A percentile compares a stretch with the other conserved stretches of the same genome.
Evolutionary conservation across 2,888 invertebrate species (phyloP).

Genomic region (Chorisops tibialis): DNA sequence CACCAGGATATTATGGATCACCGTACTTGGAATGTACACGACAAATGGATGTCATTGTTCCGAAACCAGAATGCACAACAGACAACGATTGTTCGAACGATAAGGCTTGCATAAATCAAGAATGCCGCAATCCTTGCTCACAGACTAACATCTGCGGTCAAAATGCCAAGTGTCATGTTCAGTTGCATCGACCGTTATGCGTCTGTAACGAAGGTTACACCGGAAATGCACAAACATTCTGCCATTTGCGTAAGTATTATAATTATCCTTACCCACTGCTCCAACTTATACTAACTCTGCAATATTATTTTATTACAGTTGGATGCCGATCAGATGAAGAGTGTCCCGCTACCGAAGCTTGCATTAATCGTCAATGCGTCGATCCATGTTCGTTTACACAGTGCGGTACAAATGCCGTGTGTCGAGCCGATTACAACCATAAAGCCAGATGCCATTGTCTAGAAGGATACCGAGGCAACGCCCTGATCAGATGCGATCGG

Average conservation of each 20-base stretch:
- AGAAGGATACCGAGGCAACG: constrained; percentile 72
- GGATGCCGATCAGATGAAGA: constrained; percentile 84
- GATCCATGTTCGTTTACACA: constrained; percentile 76
- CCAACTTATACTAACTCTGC: background rate
- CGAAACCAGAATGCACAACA: constrained; percentile 70
- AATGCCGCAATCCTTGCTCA: constrained; percentile 74
- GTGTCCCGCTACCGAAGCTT: constrained; percentile 77
- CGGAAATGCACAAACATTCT: constrained; percentile 76
- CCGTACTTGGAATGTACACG: constrained; percentile 70
- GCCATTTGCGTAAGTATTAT: constrained; percentile 67
- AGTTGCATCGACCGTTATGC: constrained; percentile 77
- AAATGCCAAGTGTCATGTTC: constrained; percentile 75
- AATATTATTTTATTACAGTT: constrained; percentile 54
- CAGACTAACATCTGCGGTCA: constrained; percentile 66
- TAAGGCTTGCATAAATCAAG: constrained; percentile 74
- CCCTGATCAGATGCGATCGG: constrained; percentile 70
- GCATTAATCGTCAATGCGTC: constrained; percentile 75
- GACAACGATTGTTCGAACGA: constrained; percentile 79
- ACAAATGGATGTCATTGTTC: constrained; percentile 53
- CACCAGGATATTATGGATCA: constrained; percentile 72
- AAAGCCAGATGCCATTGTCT: constrained; percentile 75
- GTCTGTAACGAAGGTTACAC: constrained; percentile 78
- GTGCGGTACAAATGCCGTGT: constrained; percentile 77
- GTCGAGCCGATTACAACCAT: constrained; percentile 72
- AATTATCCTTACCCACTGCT: background rate